Evolutionary conservation across 2,113 vertebrate genomes (phyloP), one percentile per base, ranked within the genome.

Genomic region (Arizona elegans): DNA sequence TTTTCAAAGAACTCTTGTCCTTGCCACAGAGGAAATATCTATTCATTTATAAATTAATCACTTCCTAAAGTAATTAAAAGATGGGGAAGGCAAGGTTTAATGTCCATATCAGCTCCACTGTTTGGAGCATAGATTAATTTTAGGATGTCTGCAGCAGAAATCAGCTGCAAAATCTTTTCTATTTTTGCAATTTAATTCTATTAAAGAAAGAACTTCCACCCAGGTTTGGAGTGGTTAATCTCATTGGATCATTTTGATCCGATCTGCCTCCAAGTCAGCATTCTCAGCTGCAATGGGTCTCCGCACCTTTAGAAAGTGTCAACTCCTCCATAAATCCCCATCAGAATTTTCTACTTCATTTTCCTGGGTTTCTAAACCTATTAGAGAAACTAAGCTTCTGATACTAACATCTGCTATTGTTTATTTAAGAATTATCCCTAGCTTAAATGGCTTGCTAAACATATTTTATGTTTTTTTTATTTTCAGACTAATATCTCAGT

Each of bases 401-500:
- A 24, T 11, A 43, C 43, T 23, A 92, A 90, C 53, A 89, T 52
- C 53, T n/a, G 33, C 62, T 89, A 47, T 88, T 92, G 88, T 75
- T 86, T 70, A 86, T 93, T 93, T 86, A 59, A 86, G 88, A 90
- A 90, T 86, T 93, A 90, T 2, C 9, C 58, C 8, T 24, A 55
- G 58, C 55, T 88, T 55, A 92, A 90, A 90, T 54, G 85, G 70
- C 19, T 86, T 90, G 70, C 65, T 59, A 47, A 58, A 62, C 52
- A 59, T 86, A 29, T 86, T 59, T 92, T 85, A 86, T 58, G 26
- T 26, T 23, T 89, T 90, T 90, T 70, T 62, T 59, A 29, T 90
- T 93, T 93, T n/a, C 43, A 86, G 29, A 90, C 70, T 90, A 93
- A 59, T 93, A 90, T 58, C 47, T 93, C 29, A 23, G 53, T 92